A percentile compares a stretch with the other conserved stretches of the same genome.
Evolutionary conservation across 2,797 vertebrate species (phyloP).

Genomic region (Liparis tanakae): DNA sequence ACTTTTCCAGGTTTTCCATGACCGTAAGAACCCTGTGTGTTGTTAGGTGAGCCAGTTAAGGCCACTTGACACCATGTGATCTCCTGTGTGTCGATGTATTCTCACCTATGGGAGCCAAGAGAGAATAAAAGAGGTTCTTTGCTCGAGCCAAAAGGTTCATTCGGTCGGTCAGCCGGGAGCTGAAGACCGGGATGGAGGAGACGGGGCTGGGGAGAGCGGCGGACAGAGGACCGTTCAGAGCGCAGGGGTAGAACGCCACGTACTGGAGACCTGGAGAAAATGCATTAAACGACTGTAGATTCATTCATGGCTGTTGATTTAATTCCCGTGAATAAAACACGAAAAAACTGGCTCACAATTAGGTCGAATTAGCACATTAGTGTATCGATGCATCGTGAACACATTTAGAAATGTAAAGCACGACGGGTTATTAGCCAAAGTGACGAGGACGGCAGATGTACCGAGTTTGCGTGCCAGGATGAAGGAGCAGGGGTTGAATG

Average conservation of each 20-base stretch:
- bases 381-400: neutral
- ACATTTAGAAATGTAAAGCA: neutral
- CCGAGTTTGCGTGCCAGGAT: slow-evolving; percentile 74
- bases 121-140: slow-evolving; percentile 71
- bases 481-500: slow-evolving; percentile 80
- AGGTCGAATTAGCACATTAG: neutral
- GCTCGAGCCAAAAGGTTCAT: slow-evolving; percentile 76
- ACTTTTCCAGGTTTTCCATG: no score
- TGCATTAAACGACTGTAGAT: neutral
- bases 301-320: neutral
- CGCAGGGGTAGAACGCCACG: slow-evolving; percentile 59
- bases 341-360: neutral
- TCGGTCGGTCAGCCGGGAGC: slow-evolving; percentile 62
- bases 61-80: neutral
- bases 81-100: neutral
- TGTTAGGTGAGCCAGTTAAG: neutral
- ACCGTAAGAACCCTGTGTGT: no score
- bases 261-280: slow-evolving; percentile 60
- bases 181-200: slow-evolving; percentile 66
- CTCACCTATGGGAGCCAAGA: slow-evolving; percentile 53
- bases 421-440: neutral
- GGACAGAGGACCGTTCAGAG: slow-evolving; percentile 54
- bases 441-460: slow-evolving; percentile 25
- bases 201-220: slow-evolving; percentile 53
- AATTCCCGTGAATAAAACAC: neutral